phyloP scores from a whole-genome alignment of 2,888 invertebrate genomes.

The Habrosyne pyritoides region DNA sequence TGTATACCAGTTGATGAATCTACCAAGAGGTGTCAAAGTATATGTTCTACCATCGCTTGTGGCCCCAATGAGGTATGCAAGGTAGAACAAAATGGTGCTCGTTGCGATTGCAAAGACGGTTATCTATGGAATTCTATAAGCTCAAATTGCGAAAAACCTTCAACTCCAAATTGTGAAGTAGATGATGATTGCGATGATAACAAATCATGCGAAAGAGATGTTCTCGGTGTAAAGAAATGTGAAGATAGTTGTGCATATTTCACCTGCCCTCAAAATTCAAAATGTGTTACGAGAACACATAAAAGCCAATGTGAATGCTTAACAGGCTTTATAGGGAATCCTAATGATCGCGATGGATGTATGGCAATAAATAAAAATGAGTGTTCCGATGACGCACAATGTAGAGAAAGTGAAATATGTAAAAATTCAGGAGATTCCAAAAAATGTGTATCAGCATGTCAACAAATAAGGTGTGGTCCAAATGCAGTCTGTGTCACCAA shows the following conservation, averaged over 20 bases:
- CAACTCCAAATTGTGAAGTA: slow-evolving; percentile 90
- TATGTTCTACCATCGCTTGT: slow-evolving; percentile 92
- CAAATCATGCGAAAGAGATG: slow-evolving; percentile 91
- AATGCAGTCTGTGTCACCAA: slow-evolving; percentile 94
- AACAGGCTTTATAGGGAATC: slow-evolving; percentile 93
- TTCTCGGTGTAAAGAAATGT: slow-evolving; percentile 93
- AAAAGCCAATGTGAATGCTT: slow-evolving; percentile 93
- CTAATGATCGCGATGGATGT: slow-evolving; percentile 95
- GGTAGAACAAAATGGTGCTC: slow-evolving; percentile 87
- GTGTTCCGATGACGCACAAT: slow-evolving; percentile 91
- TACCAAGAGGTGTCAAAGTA: slow-evolving; percentile 87
- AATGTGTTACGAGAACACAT: slow-evolving; percentile 89
- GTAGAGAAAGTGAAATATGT: slow-evolving; percentile 92
- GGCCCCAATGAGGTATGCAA: slow-evolving; percentile 92
- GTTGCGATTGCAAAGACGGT: slow-evolving; percentile 90
- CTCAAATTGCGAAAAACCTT: slow-evolving; percentile 93
- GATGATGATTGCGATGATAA: slow-evolving; percentile 88
- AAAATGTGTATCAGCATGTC: slow-evolving; percentile 91
- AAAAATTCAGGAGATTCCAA: slow-evolving; percentile 84
- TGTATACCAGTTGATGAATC: slow-evolving; percentile 87
- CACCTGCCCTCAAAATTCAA: slow-evolving; percentile 92
- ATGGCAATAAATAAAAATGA: slow-evolving; percentile 87
- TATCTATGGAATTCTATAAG: slow-evolving; percentile 93
- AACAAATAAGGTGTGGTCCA: slow-evolving; percentile 90
- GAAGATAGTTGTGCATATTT: slow-evolving; percentile 89